These are phyloP conservation scores for Calosoma granatense DNA, from an alignment of 1,140 invertebrate genomes.

Conservation along the genomic window DNA sequence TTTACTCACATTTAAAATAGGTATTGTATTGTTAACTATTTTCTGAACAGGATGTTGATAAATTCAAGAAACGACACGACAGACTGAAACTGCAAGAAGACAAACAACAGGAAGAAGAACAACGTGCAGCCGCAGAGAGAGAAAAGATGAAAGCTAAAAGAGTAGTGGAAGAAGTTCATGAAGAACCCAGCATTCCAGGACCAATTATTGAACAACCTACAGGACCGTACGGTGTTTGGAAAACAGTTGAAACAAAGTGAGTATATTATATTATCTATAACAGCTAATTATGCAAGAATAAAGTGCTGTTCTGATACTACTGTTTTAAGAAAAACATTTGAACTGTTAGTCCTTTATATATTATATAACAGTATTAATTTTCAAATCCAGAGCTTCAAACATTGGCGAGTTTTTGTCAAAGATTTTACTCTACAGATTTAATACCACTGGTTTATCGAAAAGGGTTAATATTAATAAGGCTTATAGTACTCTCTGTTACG, in stretches of 20 bases:
- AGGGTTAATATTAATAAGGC: too few species aligned
- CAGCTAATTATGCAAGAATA: too few species aligned
- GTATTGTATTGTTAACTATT: constrained; percentile 19
- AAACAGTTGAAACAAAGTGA: constrained; percentile 37
- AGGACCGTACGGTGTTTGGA: constrained; percentile 55
- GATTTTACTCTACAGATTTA: too few species aligned
- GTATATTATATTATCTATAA: not conserved
- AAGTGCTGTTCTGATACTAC: too few species aligned
- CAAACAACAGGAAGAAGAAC: constrained; percentile 38
- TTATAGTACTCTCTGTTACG: too few species aligned
- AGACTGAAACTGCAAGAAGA: constrained; percentile 34
- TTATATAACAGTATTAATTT: too few species aligned
- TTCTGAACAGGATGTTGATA: constrained; percentile 27
- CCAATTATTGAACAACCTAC: constrained; percentile 39
- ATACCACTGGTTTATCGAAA: too few species aligned
- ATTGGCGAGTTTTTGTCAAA: too few species aligned
- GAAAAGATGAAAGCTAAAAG: constrained; percentile 30
- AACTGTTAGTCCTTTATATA: too few species aligned
- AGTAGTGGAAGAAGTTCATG: constrained; percentile 23
- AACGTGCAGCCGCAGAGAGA: constrained; percentile 23
- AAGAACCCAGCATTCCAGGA: constrained; percentile 23
- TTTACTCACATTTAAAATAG: constrained; percentile 17
- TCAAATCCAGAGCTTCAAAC: too few species aligned
- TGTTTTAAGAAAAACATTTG: too few species aligned
- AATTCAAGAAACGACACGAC: constrained; percentile 32